Evolutionary conservation across 2,797 vertebrate species (phyloP).

Genomic region (Psittacula echo): DNA sequence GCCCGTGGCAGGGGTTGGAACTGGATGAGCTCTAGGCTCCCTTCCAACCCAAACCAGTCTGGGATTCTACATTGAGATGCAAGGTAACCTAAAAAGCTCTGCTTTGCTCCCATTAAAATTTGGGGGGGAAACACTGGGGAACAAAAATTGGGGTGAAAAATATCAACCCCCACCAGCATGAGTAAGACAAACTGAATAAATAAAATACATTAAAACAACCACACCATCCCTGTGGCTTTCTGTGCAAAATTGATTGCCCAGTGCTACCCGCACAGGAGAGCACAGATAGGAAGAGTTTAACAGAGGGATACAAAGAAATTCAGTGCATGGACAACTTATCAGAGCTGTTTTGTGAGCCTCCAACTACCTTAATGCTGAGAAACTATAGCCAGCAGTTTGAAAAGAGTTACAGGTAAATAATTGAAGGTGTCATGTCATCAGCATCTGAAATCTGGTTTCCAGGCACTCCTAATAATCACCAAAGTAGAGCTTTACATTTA

Average conservation of each 20-base stretch:
- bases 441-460: slow-evolving; percentile 8
- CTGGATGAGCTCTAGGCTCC: not conserved
- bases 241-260: not conserved
- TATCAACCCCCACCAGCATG: not conserved
- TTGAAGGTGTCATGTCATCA: slow-evolving; percentile 46
- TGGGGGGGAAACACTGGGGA: rapidly evolving
- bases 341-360: not conserved
- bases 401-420: slow-evolving; percentile 54
- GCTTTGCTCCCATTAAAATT: not conserved
- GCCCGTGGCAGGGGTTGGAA: not conserved
- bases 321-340: rapidly evolving
- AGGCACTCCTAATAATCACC: slow-evolving; percentile 35
- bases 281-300: not conserved
- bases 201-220: not conserved
- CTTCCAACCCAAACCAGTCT: not conserved
- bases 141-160: not conserved
- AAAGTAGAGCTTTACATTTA: not conserved
- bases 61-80: rapidly evolving
- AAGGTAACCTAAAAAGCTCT: not conserved
- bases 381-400: not conserved
- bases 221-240: not conserved
- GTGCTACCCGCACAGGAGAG: not conserved
- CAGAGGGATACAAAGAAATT: not conserved
- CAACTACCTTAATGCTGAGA: not conserved
- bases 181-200: not conserved